Conservation (phyloP, 2,888 invertebrate species). For the Acronicta psi region DNA sequence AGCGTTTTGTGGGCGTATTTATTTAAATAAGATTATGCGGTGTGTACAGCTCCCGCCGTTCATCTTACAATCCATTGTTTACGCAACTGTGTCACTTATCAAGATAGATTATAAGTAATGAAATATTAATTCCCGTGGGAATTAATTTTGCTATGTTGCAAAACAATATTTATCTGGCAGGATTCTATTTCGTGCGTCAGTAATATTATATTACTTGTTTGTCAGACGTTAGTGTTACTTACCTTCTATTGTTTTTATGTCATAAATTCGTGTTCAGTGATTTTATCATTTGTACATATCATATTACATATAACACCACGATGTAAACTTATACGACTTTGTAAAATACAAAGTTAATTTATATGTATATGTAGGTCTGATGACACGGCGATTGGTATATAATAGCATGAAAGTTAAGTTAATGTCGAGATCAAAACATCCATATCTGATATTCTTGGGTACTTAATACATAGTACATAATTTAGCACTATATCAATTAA, state of each 20-base stretch:
- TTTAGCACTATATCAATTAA: slow-evolving; percentile 12
- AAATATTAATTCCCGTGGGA: slow-evolving; percentile 51
- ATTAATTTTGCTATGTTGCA: slow-evolving; percentile 31
- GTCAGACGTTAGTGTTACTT: slow-evolving; percentile 12
- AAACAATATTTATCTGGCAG: slow-evolving; percentile 25
- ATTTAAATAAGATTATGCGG: slow-evolving; percentile 41
- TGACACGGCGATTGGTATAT: too few species aligned
- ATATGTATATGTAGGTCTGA: too few species aligned
- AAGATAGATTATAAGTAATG: slow-evolving; percentile 49
- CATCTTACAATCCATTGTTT: slow-evolving; percentile 46
- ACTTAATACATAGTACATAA: slow-evolving; percentile 6
- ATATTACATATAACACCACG: background rate
- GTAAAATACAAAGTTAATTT: too few species aligned
- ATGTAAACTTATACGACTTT: too few species aligned
- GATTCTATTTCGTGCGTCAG: slow-evolving; percentile 39
- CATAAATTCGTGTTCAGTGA: background rate
- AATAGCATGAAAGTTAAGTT: slow-evolving; percentile 2
- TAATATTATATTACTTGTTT: slow-evolving; percentile 34
- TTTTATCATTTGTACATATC: background rate
- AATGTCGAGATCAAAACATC: slow-evolving; percentile 18
- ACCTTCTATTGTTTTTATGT: slow-evolving; percentile 18
- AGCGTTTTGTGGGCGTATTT: slow-evolving; percentile 46
- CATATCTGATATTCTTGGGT: slow-evolving; percentile 11
- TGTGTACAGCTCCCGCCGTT: slow-evolving; percentile 23
- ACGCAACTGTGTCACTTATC: slow-evolving; percentile 37